Evolutionary conservation across 2,113 vertebrate species (phyloP).

Genomic region (Larimichthys crocea): DNA sequence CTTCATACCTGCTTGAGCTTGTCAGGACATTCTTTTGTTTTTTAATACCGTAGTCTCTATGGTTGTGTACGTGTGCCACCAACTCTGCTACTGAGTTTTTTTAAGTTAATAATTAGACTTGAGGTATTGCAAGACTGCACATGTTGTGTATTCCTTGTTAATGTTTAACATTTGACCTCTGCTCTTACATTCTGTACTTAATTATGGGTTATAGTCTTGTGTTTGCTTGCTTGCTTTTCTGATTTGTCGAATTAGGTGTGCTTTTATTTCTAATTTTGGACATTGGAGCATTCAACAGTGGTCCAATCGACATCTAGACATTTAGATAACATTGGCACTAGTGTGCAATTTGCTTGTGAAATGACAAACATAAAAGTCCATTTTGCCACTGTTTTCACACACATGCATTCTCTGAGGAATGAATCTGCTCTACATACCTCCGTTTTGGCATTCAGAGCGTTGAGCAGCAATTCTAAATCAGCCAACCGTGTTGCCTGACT

Average conservation of each 20-base stretch:
- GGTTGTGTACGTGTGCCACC: neutral
- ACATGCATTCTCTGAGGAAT: neutral
- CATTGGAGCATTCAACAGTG: neutral
- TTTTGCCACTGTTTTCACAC: neutral
- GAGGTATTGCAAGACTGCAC: neutral
- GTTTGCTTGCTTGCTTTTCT: neutral
- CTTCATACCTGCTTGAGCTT: neutral
- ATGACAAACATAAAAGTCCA: neutral
- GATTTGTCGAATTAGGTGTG: neutral
- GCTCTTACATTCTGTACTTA: neutral
- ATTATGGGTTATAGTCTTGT: neutral
- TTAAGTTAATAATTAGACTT: neutral
- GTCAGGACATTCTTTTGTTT: slow-evolving; percentile 11
- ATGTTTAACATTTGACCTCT: neutral
- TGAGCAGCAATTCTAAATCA: slow-evolving; percentile 83
- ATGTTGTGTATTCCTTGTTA: neutral
- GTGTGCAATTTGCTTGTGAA: neutral
- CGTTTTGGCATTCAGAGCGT: slow-evolving; percentile 82
- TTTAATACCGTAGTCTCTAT: neutral
- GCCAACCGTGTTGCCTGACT: slow-evolving; percentile 83
- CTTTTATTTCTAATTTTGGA: too few species aligned
- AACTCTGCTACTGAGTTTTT: neutral
- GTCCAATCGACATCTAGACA: neutral
- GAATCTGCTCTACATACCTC: slow-evolving; percentile 83
- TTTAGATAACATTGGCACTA: neutral